These are phyloP conservation scores for Datnioides undecimradiatus DNA, from an alignment of 2,113 vertebrate species.

Conservation along the genomic window DNA sequence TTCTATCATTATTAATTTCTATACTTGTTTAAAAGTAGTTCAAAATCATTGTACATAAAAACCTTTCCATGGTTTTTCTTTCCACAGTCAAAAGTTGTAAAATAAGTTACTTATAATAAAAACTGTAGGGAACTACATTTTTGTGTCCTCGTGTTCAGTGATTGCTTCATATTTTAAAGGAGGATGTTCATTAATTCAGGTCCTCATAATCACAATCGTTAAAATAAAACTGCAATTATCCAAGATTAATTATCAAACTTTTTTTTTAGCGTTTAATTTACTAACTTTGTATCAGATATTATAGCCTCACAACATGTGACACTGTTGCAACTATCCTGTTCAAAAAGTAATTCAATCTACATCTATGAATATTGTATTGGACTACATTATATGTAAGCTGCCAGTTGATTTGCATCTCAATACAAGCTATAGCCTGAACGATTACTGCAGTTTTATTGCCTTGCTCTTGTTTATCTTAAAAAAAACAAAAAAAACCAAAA, in stretches of 20 bases:
- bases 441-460: background rate
- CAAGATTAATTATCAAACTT: background rate
- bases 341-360: background rate
- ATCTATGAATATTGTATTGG: background rate
- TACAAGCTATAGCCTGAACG: background rate
- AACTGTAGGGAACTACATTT: conserved; percentile 83
- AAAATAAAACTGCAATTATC: background rate
- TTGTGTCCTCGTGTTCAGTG: conserved; percentile 64
- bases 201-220: conserved; percentile 4
- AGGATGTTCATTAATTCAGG: conserved; percentile 7
- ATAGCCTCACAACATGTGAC: background rate
- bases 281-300: background rate
- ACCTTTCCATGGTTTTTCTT: conserved; percentile 80
- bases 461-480: background rate
- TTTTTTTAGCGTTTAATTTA: background rate
- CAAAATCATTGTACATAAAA: conserved; percentile 84
- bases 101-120: conserved; percentile 86
- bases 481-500: too few species aligned
- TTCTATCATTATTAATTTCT: conserved; percentile 82
- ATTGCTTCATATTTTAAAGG: conserved; percentile 31
- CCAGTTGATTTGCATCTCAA: background rate
- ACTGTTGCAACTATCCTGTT: background rate
- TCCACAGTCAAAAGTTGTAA: conserved; percentile 83
- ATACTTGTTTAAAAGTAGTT: conserved; percentile 87
- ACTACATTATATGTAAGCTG: background rate